These are phyloP conservation scores for Riparia riparia DNA, from an alignment of 2,113 vertebrate genomes.

Conservation along the genomic window DNA sequence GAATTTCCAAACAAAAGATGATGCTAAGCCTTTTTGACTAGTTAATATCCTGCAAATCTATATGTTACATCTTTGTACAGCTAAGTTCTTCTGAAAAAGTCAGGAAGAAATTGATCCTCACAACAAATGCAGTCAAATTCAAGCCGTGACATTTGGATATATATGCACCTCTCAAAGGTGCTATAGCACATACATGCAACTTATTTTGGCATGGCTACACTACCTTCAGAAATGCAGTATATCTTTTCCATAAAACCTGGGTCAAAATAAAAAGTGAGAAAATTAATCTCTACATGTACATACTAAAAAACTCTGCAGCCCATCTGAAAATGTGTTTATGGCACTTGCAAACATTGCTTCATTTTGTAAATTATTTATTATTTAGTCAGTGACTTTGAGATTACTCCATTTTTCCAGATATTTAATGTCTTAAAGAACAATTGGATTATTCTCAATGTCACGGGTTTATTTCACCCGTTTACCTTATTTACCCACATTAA, in stretches of 20 bases:
- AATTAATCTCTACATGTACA: neutral
- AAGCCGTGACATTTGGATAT: neutral
- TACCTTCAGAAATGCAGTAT: neutral
- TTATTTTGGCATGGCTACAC: neutral
- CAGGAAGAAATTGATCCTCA: neutral
- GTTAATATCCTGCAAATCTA: neutral
- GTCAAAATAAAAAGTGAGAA: neutral
- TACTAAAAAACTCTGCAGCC: neutral
- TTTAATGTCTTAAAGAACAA: neutral
- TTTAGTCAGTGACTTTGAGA: neutral
- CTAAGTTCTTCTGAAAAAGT: neutral
- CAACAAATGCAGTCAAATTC: neutral
- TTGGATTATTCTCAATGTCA: slow-evolving; percentile 23
- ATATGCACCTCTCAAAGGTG: neutral
- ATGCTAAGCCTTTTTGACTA: neutral
- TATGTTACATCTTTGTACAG: neutral
- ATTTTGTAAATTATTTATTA: neutral
- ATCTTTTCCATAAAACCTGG: neutral
- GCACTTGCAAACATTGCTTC: neutral
- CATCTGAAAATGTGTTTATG: neutral
- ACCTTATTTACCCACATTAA: slow-evolving; percentile 27
- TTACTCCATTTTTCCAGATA: neutral
- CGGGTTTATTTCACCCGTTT: slow-evolving; percentile 18
- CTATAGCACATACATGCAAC: neutral
- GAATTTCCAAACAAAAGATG: neutral